Conservation (phyloP, 2,888 invertebrate genomes). For the Thereva unica region DNA sequence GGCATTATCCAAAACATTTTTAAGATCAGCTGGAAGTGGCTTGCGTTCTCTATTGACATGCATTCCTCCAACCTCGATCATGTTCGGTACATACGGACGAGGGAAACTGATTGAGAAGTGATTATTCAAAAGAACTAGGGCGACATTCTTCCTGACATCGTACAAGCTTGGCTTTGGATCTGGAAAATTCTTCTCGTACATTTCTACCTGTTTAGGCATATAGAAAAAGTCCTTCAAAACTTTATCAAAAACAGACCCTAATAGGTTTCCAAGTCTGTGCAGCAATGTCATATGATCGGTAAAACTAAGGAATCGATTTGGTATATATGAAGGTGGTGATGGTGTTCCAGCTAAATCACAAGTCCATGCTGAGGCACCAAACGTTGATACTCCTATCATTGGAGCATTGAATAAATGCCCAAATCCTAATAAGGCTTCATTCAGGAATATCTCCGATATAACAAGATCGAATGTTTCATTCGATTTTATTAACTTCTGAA, state of each 20-base stretch:
- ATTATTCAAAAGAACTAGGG: constrained; percentile 53
- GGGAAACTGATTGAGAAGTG: constrained; percentile 54
- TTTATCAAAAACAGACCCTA: constrained; percentile 47
- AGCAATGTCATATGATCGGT: constrained; percentile 54
- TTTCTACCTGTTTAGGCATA: constrained; percentile 49
- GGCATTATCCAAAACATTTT: constrained; percentile 55
- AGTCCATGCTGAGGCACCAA: constrained; percentile 36
- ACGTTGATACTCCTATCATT: constrained; percentile 44
- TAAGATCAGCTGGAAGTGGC: constrained; percentile 52
- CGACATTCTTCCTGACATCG: constrained; percentile 49
- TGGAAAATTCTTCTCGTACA: constrained; percentile 51
- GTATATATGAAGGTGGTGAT: constrained; percentile 53
- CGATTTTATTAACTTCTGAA: constrained; percentile 6
- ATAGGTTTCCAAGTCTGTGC: constrained; percentile 53
- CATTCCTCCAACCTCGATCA: constrained; percentile 57
- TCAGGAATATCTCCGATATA: constrained; percentile 54
- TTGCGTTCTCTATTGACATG: constrained; percentile 52
- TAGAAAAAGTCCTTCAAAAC: constrained; percentile 47
- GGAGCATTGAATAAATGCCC: constrained; percentile 47
- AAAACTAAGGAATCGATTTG: constrained; percentile 48
- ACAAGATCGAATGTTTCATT: constrained; percentile 55
- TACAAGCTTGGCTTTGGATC: constrained; percentile 48
- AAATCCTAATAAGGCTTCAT: constrained; percentile 54
- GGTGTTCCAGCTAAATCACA: constrained; percentile 47
- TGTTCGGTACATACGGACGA: constrained; percentile 56